A percentile compares a stretch with the other conserved stretches of the same genome.
These are phyloP conservation scores for Drymodes brunneopygia DNA, from an alignment of 2,113 vertebrate species.

Conservation along the genomic window DNA sequence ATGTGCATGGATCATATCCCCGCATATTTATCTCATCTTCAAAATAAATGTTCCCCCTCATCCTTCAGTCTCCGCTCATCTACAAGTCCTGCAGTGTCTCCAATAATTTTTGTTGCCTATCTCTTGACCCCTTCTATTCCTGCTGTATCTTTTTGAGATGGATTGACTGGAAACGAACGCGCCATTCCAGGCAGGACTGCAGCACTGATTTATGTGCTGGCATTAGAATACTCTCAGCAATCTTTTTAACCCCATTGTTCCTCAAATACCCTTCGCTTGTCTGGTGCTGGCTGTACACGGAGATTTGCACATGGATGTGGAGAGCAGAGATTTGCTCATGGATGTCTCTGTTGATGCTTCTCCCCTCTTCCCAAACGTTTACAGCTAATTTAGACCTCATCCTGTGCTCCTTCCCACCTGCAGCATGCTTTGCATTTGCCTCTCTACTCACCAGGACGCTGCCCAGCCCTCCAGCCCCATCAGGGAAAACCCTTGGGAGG, in stretches of 20 bases:
- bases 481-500: neutral
- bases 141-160: neutral
- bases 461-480: neutral
- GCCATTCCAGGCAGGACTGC: neutral
- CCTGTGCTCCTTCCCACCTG: neutral
- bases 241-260: conserved; percentile 23
- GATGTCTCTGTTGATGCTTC: neutral
- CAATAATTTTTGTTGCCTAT: conserved; percentile 37
- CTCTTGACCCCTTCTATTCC: conserved; percentile 5
- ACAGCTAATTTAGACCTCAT: neutral
- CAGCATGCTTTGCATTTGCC: accelerated
- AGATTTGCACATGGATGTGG: neutral
- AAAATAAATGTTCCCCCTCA: conserved; percentile 32
- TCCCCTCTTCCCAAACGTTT: neutral
- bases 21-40: conserved; percentile 33
- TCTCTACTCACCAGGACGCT: neutral
- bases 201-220: conserved; percentile 17
- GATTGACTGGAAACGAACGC: neutral
- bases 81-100: neutral
- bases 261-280: neutral
- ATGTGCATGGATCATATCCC: neutral
- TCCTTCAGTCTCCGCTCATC: conserved; percentile 27
- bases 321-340: neutral
- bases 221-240: neutral
- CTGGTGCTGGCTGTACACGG: accelerated